phyloP scores from a whole-genome alignment of 37 sponge, comb jelly and placozoan species.

The Aphrocallistes beatrix region DNA sequence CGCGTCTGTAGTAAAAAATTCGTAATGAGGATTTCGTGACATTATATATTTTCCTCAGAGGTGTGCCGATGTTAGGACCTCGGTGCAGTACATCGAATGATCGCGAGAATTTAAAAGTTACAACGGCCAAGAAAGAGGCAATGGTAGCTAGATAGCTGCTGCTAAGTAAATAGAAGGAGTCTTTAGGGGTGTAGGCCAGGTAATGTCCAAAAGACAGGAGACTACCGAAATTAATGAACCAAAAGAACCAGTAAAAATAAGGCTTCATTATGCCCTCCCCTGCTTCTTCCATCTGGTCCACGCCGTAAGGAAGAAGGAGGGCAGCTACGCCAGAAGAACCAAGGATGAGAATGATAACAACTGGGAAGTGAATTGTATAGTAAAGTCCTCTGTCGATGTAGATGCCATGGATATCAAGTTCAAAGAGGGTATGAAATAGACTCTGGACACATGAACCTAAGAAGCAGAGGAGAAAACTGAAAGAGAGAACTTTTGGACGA shows the following conservation, averaged over 20 bases:
- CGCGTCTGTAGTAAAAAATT: neutral
- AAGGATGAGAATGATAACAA: neutral
- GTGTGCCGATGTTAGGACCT: neutral
- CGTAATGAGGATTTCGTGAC: neutral
- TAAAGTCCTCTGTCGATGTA: neutral
- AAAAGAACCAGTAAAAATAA: neutral
- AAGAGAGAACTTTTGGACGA: neutral
- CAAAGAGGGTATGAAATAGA: neutral
- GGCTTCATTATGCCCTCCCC: neutral
- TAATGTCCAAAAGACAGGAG: neutral
- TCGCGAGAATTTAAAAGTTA: neutral
- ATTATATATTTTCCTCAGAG: neutral
- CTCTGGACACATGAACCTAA: neutral
- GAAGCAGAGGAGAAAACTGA: slow-evolving; percentile 1
- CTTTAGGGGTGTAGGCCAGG: neutral
- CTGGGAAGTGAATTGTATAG: neutral
- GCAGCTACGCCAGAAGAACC: neutral
- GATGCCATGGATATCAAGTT: neutral
- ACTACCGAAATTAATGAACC: neutral
- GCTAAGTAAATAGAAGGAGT: neutral
- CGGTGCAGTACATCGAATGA: neutral
- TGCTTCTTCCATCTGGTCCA: slow-evolving; percentile 14
- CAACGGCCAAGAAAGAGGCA: neutral
- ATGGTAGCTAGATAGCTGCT: neutral
- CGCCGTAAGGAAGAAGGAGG: neutral